Base-by-base conservation (phyloP, 1,140 invertebrate genomes). In the Ptiloglossa arizonensis region DNA sequence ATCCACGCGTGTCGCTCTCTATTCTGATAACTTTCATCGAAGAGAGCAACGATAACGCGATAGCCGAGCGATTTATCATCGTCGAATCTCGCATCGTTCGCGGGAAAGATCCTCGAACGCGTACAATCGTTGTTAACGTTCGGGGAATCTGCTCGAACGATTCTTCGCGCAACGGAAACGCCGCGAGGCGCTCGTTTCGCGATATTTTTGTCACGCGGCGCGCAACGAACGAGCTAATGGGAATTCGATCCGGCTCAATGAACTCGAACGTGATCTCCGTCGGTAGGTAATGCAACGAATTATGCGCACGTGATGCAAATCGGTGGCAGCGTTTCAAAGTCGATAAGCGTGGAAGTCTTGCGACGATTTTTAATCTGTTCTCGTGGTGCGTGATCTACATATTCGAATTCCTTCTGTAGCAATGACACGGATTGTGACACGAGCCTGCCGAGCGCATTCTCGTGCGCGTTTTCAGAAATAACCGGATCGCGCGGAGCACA, bases 21-120 rank as follows among this genome's bases (percentile, higher is more conserved):
- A 71, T 72, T 82, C 46, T 82, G 72, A 78, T 83, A 62, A 62
- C 19, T 54, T 81, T 56, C 52, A 32, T 48, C 32, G 46, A 66
- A 46, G 35, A 60, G 24, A 71, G 56, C 50, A 76, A 60, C 19
- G 56, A 82, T 81, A 76, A 29, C 46, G 35, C 59, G 32, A 29
- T 13, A 29, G 6, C 48, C 29, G 46, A 81, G 17, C 32, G 50
- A 82, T 64, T 69, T 68, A 68, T 69, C 72, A n/a, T 35, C 74
- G 66, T 59, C 19, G 22, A 2, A 4, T n/a, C n/a, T n/a, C n/a
- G n/a, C 6, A 13, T 5, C 13, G 8, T 15, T 11, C 9, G 17
- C 24, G 22, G 22, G 35, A 62, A 22, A 24, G 3, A 0, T 4
- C 24, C 1, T 19, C 2, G 22, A 13, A n/a, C 17, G 9, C 6